Evolutionary conservation across 92 coral and sea anemone genomes (phyloP), one percentile per base, ranked within the genome.

Genomic region (Paramuricea clavata): DNA sequence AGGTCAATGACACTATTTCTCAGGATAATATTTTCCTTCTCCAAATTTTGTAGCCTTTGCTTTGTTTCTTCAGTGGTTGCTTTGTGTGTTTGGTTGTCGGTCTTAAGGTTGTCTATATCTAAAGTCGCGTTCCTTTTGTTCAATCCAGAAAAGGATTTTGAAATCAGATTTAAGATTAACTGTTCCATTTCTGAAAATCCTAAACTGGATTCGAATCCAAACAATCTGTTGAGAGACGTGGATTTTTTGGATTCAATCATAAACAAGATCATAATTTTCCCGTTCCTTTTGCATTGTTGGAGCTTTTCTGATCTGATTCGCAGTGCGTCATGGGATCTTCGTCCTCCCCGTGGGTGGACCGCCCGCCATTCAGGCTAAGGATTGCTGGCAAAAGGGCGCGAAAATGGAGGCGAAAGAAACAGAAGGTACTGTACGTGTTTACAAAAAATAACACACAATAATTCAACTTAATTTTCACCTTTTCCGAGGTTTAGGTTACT

Each of bases 171-270:
- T 21, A 3, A 61, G 33, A 9, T 61, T 61, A 61, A 27, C 31
- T 61, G 69, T 61, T 61, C 69, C 69, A 61, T 61, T 61, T 61
- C 33, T 2, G 33, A 61, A 61, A 61, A 61, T 61, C 69, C 69
- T 61, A 13, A 61, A 61, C 1, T 61, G 30, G 69, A 61, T 61
- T 61, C 4, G 5, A 61, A 61, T 61, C 69, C 33, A 25, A 61
- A 61, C 69, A 61, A 61, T 61, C 69, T 61, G 33, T 13, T 1
- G 69, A 2, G 3, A 25, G 69, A 61, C 5, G 69, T 61, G 69
- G 69, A 61, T 27, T 61, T 2, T 26, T 5, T 25, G 69, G 69
- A 61, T 61, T 61, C 69, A 6, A 61, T 61, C 69, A 61, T 61
- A 22, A 61, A 26, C 16, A 2, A 61, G 69, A 61, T 61, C 33